These are phyloP conservation scores for Gambusia affinis DNA, from an alignment of 2,113 vertebrate genomes.

Conservation along the genomic window DNA sequence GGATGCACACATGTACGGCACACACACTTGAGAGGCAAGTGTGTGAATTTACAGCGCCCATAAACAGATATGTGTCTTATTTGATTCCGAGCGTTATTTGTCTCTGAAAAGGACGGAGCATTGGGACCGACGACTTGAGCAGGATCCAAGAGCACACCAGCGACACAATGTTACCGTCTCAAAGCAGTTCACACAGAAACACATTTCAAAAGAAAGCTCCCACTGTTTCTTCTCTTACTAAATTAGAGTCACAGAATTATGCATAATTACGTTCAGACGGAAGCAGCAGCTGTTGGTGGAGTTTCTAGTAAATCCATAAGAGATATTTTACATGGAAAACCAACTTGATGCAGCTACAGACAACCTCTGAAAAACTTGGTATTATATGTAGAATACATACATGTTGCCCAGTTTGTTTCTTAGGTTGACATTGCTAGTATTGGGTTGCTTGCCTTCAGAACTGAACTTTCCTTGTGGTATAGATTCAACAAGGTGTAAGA, in stretches of 20 bases:
- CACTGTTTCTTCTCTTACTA: constrained; percentile 14
- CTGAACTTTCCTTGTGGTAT: background rate
- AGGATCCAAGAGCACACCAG: constrained; percentile 11
- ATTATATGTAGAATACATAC: background rate
- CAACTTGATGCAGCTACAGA: background rate
- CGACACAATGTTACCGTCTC: constrained; percentile 1
- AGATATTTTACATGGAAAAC: background rate
- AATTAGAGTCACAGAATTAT: constrained; percentile 35
- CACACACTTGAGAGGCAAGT: constrained; percentile 7
- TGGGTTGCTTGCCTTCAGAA: background rate
- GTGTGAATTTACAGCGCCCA: background rate
- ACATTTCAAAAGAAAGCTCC: constrained; percentile 13
- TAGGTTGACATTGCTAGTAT: background rate
- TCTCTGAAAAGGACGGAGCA: background rate
- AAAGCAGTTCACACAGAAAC: constrained; percentile 19
- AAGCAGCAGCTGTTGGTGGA: background rate
- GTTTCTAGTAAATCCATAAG: constrained; percentile 13
- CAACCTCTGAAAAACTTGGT: background rate
- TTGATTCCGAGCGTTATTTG: background rate
- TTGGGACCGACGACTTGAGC: constrained; percentile 7
- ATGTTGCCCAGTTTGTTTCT: background rate
- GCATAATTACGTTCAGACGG: constrained; percentile 20
- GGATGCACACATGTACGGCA: constrained; percentile 22
- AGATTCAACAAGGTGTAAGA: too few relatives aligned
- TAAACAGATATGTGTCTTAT: background rate